Evolutionary conservation across 64 coral and sea anemone species (phyloP).

Genomic region (Stichodactyla helianthus): DNA sequence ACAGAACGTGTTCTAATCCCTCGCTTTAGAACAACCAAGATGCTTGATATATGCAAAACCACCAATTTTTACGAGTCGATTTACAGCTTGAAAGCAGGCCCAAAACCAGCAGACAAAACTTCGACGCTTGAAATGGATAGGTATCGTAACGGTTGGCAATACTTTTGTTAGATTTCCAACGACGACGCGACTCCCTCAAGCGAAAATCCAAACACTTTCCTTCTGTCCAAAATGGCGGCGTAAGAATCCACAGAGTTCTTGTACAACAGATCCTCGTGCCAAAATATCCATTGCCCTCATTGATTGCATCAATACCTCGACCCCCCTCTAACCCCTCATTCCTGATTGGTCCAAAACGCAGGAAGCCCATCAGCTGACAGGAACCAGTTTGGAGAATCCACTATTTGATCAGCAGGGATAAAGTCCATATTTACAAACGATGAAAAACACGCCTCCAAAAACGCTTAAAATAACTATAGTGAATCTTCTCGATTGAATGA

Average conservation of each 20-base stretch:
- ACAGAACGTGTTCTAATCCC: conserved; percentile 96
- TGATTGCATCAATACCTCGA: conserved; percentile 68
- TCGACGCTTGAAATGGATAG: conserved; percentile 48
- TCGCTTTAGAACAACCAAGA: conserved; percentile 87
- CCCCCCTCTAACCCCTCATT: conserved; percentile 57
- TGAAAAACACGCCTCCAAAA: conserved; percentile 20
- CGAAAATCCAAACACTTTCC: conserved; percentile 74
- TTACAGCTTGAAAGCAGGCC: conserved; percentile 26
- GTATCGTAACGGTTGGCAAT: conserved; percentile 50
- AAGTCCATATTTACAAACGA: conserved; percentile 29
- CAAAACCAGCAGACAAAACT: conserved; percentile 5
- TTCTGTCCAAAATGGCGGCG: conserved; percentile 87
- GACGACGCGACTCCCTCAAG: conserved; percentile 23
- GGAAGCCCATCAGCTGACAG: conserved; percentile 56
- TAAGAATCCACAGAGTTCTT: conserved; percentile 85
- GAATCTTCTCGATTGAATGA: not conserved
- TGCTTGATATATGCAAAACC: conserved; percentile 98
- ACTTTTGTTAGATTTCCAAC: conserved; percentile 30
- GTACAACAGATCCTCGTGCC: conserved; percentile 90
- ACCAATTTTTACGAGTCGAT: conserved; percentile 60
- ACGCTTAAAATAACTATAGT: not conserved
- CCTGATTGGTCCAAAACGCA: conserved; percentile 71
- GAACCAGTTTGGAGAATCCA: not conserved
- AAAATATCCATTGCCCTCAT: conserved; percentile 60
- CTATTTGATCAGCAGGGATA: conserved; percentile 9